Conservation (phyloP, 2,888 invertebrate genomes). For the Cenopis cana region DNA sequence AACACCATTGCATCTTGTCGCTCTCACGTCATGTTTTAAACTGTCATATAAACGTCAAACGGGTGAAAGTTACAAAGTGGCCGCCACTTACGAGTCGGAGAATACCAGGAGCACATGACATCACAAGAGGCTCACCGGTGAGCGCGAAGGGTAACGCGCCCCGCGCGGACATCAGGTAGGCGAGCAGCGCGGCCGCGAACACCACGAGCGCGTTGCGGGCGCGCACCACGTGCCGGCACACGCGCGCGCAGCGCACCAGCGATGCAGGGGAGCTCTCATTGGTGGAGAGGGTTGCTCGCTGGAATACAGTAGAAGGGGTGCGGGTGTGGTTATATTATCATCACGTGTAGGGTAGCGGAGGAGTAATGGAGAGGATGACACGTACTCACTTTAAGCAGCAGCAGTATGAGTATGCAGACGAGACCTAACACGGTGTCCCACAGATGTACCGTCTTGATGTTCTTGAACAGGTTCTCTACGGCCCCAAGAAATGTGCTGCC, state of each 20-base stretch:
- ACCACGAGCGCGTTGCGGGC: slow-evolving; percentile 93
- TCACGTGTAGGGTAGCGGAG: too few species aligned
- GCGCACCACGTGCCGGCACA: slow-evolving; percentile 79
- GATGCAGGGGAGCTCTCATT: slow-evolving; percentile 43
- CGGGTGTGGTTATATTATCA: too few species aligned
- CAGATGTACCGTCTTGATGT: slow-evolving; percentile 85
- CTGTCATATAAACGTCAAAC: too few species aligned
- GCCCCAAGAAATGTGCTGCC: slow-evolving; percentile 87
- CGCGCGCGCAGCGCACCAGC: slow-evolving; percentile 47
- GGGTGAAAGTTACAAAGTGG: too few species aligned
- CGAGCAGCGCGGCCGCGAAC: slow-evolving; percentile 87
- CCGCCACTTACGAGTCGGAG: too few species aligned
- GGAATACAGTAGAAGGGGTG: slow-evolving; percentile 1
- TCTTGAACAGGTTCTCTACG: slow-evolving; percentile 85
- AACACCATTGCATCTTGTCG: too few species aligned
- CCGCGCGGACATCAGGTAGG: slow-evolving; percentile 74
- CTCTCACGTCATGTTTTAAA: too few species aligned
- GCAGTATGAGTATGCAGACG: slow-evolving; percentile 84
- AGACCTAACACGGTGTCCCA: slow-evolving; percentile 90
- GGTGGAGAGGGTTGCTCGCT: slow-evolving; percentile 55
- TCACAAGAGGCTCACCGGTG: slow-evolving; percentile 81
- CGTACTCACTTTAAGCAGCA: slow-evolving; percentile 84
- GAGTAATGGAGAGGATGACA: too few species aligned
- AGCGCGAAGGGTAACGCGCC: slow-evolving; percentile 87
- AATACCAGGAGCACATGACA: neutral